Conservation (phyloP, 2,797 vertebrate genomes). For the Danio tinwini region DNA sequence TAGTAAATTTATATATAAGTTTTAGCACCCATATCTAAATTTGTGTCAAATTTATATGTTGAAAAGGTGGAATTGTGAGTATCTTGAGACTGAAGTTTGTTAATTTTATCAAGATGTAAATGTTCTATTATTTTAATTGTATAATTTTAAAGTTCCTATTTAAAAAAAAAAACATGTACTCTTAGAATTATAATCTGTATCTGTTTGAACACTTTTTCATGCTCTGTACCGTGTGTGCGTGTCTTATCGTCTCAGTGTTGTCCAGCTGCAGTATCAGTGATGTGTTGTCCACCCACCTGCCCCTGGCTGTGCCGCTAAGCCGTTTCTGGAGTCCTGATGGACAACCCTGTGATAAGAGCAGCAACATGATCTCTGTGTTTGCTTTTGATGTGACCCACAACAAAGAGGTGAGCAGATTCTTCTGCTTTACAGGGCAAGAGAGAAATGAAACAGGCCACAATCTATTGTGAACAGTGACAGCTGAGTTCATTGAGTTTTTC, state of each 20-base stretch:
- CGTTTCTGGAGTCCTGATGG: slow-evolving; percentile 71
- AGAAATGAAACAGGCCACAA: slow-evolving; percentile 29
- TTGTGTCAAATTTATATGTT: too few relatives aligned
- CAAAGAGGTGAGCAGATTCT: slow-evolving; percentile 54
- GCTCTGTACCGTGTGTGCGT: slow-evolving; percentile 4
- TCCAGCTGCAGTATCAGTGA: slow-evolving; percentile 62
- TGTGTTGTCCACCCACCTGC: slow-evolving; percentile 66
- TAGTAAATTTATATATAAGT: too few relatives aligned
- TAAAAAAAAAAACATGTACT: too few relatives aligned
- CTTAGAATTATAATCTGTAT: too few relatives aligned
- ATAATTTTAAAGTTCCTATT: too few relatives aligned
- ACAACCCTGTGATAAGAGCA: slow-evolving; percentile 73
- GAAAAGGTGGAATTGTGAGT: too few relatives aligned
- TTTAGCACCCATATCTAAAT: too few relatives aligned
- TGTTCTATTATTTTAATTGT: too few relatives aligned
- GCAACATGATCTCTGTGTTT: slow-evolving; percentile 70
- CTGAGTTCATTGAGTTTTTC: slow-evolving; percentile 3
- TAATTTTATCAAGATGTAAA: too few relatives aligned
- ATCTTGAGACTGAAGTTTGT: too few relatives aligned
- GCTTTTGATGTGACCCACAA: slow-evolving; percentile 70
- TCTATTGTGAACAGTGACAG: slow-evolving; percentile 23
- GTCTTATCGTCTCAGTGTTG: slow-evolving; percentile 50
- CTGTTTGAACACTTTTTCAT: slow-evolving; percentile 8
- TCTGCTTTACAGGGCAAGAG: slow-evolving; percentile 37
- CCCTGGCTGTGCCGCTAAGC: slow-evolving; percentile 69